Evolutionary conservation across 1,140 invertebrate species (phyloP), one percentile per base, ranked within the genome.

Genomic region (Conopomorpha cramerella): DNA sequence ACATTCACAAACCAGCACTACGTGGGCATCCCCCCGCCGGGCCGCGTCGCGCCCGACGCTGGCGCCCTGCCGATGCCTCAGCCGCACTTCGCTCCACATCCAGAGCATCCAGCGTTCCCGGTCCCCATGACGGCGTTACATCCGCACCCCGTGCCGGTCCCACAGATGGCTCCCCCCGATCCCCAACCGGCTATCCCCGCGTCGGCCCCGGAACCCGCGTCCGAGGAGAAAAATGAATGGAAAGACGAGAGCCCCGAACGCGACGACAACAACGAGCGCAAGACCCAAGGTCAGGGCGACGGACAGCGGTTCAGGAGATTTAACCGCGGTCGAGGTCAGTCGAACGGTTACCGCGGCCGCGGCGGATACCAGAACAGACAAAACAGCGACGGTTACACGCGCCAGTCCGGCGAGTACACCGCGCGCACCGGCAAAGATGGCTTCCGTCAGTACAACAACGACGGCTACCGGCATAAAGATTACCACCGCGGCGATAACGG

Each of bases 1-100:
- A 90, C 88, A 16, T 91, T 89, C 49, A 91, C 88, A 16, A 91
- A 91, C 70, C 88, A 90, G 49, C 86, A 84, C 39, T 90, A 84
- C 46, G 73, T 81, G 16, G 66, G 73, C 14, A 68, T 34, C 6
- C 6, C 51, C 39, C 30, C 64, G 13, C 56, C 65, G 1, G 58
- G 51, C 1, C 47, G 39, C 1, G 56, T 55, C 2, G 54, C 59
- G 4, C 56, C 64, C 1, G 65, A 73, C 13, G 46, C 55, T 13
- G 61, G 56, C 0, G 44, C 55, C 0, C 52, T 76, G 19, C 57
- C 63, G 0, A 41, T 71, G 46, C 62, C 64, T 7, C 60, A 56
- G 1, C 64, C 68, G 12, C 70, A 74, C 39, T 74, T 66, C 43
- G 45, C 57, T 10, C 52, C 71, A n/a, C 68, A 61, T 16, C 58